Conservation (phyloP, 2,888 invertebrate genomes). For the Trilocha varians region DNA sequence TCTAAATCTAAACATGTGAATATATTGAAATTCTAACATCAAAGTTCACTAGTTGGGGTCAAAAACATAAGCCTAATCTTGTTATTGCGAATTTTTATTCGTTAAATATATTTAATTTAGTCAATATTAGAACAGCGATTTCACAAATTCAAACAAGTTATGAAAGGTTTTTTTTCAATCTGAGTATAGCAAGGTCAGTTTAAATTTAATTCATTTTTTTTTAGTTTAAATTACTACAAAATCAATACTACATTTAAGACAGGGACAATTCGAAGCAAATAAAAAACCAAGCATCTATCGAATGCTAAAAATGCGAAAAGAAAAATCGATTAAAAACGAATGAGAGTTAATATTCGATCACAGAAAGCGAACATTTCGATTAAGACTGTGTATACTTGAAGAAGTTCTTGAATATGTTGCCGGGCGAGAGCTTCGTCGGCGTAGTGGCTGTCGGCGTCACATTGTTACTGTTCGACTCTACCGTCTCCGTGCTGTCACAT, state of each 20-base stretch:
- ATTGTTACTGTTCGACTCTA: conserved; percentile 62
- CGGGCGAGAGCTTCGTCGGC: conserved; percentile 86
- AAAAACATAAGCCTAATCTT: background rate
- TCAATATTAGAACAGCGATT: too few species aligned
- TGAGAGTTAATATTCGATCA: background rate
- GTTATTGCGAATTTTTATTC: too few species aligned
- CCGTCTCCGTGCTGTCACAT: conserved; percentile 48
- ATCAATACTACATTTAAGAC: too few species aligned
- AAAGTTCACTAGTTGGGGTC: background rate
- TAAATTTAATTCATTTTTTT: too few species aligned
- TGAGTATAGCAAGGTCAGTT: too few species aligned
- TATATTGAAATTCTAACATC: too few species aligned
- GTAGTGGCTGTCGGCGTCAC: conserved; percentile 60
- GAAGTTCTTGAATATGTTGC: conserved; percentile 95
- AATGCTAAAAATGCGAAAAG: background rate
- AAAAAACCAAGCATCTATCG: background rate
- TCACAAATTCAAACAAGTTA: too few species aligned
- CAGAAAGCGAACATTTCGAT: background rate
- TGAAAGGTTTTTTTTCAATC: too few species aligned
- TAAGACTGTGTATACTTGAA: conserved; percentile 82
- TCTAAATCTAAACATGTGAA: too few species aligned
- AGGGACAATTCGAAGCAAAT: too few species aligned
- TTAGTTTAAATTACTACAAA: too few species aligned
- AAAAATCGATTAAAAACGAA: background rate
- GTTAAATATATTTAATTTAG: too few species aligned